These are phyloP conservation scores for Gasteruption jaculator DNA, from an alignment of 2,888 invertebrate species.

Conservation along the genomic window DNA sequence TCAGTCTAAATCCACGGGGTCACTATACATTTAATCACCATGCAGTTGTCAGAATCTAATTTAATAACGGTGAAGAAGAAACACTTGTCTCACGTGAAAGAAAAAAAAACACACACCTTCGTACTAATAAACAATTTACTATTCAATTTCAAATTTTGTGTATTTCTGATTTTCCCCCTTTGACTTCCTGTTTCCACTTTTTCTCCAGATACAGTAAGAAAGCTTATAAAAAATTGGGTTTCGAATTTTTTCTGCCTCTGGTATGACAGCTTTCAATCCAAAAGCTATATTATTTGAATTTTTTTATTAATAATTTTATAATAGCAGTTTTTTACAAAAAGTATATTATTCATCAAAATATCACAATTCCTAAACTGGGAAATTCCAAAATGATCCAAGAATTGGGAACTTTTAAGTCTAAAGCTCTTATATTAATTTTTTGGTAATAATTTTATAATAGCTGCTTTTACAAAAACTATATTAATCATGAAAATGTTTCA, in stretches of 20 bases:
- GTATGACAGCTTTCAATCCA: neutral
- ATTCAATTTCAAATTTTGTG: slow-evolving; percentile 35
- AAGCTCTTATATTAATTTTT: too few relatives aligned
- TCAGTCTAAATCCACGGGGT: slow-evolving; percentile 27
- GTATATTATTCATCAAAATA: too few relatives aligned
- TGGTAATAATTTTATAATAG: too few relatives aligned
- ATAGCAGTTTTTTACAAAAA: neutral
- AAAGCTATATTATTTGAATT: neutral
- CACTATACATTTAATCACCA: too few relatives aligned
- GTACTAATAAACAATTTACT: slow-evolving; percentile 48
- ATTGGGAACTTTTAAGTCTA: too few relatives aligned
- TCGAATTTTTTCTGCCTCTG: slow-evolving; percentile 5
- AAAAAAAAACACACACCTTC: slow-evolving; percentile 48
- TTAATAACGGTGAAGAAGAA: too few relatives aligned
- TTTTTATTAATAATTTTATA: neutral
- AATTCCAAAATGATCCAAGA: too few relatives aligned
- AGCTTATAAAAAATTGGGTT: neutral
- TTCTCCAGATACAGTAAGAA: neutral
- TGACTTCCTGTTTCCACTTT: neutral
- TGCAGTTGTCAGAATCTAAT: too few relatives aligned
- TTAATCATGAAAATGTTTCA: too few relatives aligned
- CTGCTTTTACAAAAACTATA: too few relatives aligned
- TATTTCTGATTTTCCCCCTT: neutral
- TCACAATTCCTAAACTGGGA: too few relatives aligned
- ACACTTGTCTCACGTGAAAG: too few relatives aligned